Percentiles rank a stretch among this genome's conserved stretches.
These are phyloP conservation scores for Macrotrachela quadricornifera DNA, from an alignment of 1,140 invertebrate species.

Conservation along the genomic window DNA sequence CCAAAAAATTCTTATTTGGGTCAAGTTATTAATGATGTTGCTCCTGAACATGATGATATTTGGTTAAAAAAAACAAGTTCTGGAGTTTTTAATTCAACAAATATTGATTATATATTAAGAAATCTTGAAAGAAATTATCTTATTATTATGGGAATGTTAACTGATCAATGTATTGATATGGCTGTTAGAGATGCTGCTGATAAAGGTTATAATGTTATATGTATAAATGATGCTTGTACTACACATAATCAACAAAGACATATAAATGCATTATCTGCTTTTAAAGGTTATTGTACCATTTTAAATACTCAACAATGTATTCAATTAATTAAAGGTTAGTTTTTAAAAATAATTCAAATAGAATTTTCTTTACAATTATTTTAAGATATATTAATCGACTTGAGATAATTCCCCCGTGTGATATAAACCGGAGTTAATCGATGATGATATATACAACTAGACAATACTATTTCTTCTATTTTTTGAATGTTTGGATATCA, in stretches of 20 bases:
- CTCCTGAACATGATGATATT: background rate
- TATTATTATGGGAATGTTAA: conserved; percentile 1
- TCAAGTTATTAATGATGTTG: background rate
- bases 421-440: no score
- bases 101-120: conserved; percentile 1
- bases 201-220: background rate
- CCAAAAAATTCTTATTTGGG: background rate
- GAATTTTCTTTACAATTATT: no score
- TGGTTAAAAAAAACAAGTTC: background rate
- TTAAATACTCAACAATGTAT: no score
- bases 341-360: no score
- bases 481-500: no score
- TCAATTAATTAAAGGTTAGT: no score
- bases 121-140: conserved; percentile 1
- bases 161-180: background rate
- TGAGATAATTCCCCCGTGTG: no score
- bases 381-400: no score
- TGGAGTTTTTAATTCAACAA: conserved; percentile 1
- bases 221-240: background rate
- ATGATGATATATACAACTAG: no score
- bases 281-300: no score
- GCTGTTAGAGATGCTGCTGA: conserved; percentile 6
- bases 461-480: no score
- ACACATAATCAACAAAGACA: background rate
- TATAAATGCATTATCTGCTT: background rate